Evolutionary conservation across 2,888 invertebrate genomes (phyloP).

Genomic region (Plagodis pulveraria): DNA sequence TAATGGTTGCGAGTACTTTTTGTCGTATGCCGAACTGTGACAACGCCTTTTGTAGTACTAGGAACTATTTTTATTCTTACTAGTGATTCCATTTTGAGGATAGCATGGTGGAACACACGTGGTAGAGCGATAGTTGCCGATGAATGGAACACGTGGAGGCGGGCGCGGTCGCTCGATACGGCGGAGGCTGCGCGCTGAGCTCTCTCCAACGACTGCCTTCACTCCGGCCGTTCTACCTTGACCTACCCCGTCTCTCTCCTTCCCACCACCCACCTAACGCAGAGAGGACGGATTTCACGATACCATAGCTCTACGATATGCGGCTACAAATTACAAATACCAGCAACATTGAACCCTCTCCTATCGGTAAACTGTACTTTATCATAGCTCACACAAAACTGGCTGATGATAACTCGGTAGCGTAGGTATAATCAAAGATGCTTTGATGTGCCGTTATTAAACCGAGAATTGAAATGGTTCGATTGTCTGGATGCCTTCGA

Average conservation of each 20-base stretch:
- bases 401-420: constrained; percentile 33
- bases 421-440: constrained; percentile 38
- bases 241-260: constrained; percentile 36
- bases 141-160: constrained; percentile 70
- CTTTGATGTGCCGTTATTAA: constrained; percentile 43
- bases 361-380: constrained; percentile 34
- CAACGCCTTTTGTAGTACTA: constrained; percentile 23
- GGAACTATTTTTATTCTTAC: constrained; percentile 49
- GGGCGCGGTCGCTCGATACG: constrained; percentile 74
- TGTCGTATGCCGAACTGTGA: not conserved
- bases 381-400: constrained; percentile 34
- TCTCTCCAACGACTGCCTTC: constrained; percentile 52
- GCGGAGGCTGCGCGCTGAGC: constrained; percentile 73
- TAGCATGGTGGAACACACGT: constrained; percentile 54
- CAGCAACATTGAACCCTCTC: constrained; percentile 35
- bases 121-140: constrained; percentile 48
- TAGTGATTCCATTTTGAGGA: constrained; percentile 35
- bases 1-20: not conserved
- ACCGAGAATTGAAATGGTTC: constrained; percentile 32
- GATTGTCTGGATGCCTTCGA: constrained; percentile 27
- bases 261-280: constrained; percentile 18
- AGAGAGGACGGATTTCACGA: constrained; percentile 29
- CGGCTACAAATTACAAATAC: constrained; percentile 33
- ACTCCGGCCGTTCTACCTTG: constrained; percentile 34
- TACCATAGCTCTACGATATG: constrained; percentile 35